Evolutionary conservation across 1,140 invertebrate species (phyloP), one percentile per base, ranked within the genome.

Genomic region (Zaprionus kolodkinae): DNA sequence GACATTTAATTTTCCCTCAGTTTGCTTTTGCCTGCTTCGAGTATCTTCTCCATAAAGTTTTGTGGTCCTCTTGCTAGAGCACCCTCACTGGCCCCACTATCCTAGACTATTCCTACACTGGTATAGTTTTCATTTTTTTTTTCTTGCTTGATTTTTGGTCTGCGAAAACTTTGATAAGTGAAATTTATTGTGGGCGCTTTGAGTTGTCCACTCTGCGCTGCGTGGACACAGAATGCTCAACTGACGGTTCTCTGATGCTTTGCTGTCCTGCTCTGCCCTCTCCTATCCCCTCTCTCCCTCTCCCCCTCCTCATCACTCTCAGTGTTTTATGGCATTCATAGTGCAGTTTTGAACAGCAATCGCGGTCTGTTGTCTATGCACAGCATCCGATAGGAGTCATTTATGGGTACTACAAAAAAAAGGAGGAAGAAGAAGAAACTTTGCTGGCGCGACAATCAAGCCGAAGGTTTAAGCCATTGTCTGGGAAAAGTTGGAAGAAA

Each of bases 161-260:
- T 78, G 73, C 68, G 74, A 84, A 87, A 87, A 88, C 84, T 87
- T 87, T 88, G 83, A 87, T 87, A 87, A 87, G 79, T 88, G 84
- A 88, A 87, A 87, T 87, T 88, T 87, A 87, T 86, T 78, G 83
- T 87, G 79, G 83, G 69, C 76, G 81, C 82, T 81, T 78, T 81
- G 74, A 71, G 70, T 71, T 86, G 79, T 78, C 74, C 72, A 73
- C 25, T 36, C 21, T 21, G 21, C 27, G 50, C 48, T 64, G 66
- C 15, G 30, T n/a, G 45, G 61, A 70, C 67, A 75, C 61, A 63
- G 79, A 87, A 81, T 73, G 72, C 71, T 59, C 76, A 69, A 77
- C 79, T 86, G 76, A 82, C 79, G 82, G 36, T 25, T 57, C 45
- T 72, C 43, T 56, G 56, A 66, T 72, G 57, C 45, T 17, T 66